Percentiles rank a stretch among this genome's conserved stretches.
Evolutionary conservation across 2,113 vertebrate species (phyloP).

Genomic region (Tautogolabrus adspersus): DNA sequence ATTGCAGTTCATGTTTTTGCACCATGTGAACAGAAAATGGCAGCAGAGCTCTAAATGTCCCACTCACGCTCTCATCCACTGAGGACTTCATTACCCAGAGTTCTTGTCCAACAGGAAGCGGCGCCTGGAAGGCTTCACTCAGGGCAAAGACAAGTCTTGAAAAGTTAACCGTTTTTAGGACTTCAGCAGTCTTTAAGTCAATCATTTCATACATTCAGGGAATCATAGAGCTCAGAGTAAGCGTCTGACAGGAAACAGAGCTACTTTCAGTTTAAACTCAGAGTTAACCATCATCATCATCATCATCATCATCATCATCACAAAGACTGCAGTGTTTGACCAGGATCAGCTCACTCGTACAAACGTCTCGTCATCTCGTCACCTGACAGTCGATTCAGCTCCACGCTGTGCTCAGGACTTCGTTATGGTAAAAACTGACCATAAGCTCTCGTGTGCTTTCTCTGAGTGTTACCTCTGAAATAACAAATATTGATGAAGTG

Average conservation of each 20-base stretch:
- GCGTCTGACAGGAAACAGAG: constrained; percentile 32
- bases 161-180: neutral
- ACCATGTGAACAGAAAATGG: constrained; percentile 17
- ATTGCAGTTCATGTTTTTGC: neutral
- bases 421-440: too few species aligned
- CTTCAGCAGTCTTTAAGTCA: neutral
- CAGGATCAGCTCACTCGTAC: constrained; percentile 1
- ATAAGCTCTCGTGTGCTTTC: too few species aligned
- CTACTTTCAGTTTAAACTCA: constrained; percentile 16
- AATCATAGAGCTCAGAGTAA: neutral
- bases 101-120: constrained; percentile 5
- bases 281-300: neutral
- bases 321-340: constrained; percentile 12
- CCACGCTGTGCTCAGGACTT: neutral
- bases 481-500: too few species aligned
- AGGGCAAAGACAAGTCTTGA: too few species aligned
- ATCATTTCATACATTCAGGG: too few species aligned
- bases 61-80: neutral
- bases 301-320: constrained; percentile 7
- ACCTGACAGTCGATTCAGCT: neutral
- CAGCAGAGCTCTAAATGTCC: constrained; percentile 7
- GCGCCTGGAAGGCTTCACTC: constrained; percentile 5
- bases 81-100: constrained; percentile 47
- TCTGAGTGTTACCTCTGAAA: too few species aligned
- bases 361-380: constrained; percentile 41